Base-by-base conservation (phyloP, 2,888 invertebrate species). In the Ephialtes manifestator region DNA sequence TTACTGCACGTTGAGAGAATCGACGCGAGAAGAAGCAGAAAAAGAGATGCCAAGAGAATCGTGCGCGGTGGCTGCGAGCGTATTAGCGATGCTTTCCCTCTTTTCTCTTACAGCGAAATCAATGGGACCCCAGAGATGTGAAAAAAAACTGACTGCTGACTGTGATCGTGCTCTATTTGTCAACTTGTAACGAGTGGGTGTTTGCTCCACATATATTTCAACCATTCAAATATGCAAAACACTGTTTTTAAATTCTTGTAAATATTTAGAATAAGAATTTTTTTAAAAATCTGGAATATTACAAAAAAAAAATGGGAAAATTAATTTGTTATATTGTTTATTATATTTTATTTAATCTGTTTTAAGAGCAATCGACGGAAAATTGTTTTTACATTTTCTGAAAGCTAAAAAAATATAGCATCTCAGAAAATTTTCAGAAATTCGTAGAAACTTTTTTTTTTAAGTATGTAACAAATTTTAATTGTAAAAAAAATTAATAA, bases 21-120 rank as follows among this genome's bases (percentile, higher is more conserved):
- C 51, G 20, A 51, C 65, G 35, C 31, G 13, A 46, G 53, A 67
- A 68, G 67, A 83, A 78, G 18, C 24, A 70, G 58, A 68, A 58
- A 68, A 82, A 77, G 65, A 76, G 15, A 35, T n/a, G 15, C 46
- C 24, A 43, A 63, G 60, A 53, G 48, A 58, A 48, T 48, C 70
- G 70, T 46, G 39, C 51, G 74, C 78, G 60, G 48, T 60, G 63
- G 63, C 39, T 81, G 39, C 79, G 31, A 35, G 70, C 55, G 65
- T 65, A 80, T 78, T 82, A 82, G 76, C 55, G 70, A 82, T 81
- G 83, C 83, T 87, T 85, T 83, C 85, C 76, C 83, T 83, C 68
- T 68, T 77, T 85, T 63, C 71, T 55, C 18, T 24, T 53, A 20
- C 68, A 58, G 60, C 53, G 65, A 83, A 72, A 81, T 63, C 72